Percentiles rank a stretch among this genome's conserved stretches.
phyloP scores from a whole-genome alignment of 2,888 invertebrate species.

The Liopterus haemorrhoidalis region DNA sequence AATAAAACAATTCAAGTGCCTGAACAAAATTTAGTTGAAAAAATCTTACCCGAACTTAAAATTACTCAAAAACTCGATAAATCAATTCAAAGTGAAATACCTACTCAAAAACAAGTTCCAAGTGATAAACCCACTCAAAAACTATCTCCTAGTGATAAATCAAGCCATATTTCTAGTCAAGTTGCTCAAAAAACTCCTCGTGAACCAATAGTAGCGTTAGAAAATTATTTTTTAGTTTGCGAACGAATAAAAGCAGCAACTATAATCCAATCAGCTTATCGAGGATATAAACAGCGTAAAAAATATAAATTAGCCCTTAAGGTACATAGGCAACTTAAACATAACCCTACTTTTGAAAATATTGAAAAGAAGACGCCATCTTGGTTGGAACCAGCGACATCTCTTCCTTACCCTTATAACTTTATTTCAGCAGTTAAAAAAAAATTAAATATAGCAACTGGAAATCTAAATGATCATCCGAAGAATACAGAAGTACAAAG shows the following conservation, averaged over 20 bases:
- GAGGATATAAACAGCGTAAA: conserved; percentile 33
- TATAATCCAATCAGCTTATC: conserved; percentile 36
- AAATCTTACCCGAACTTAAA: too few relatives aligned
- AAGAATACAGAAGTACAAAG: conserved; percentile 36
- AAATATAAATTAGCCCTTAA: conserved; percentile 16
- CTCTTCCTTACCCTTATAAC: conserved; percentile 53
- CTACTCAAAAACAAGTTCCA: not conserved
- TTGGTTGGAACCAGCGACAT: conserved; percentile 43
- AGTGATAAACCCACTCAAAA: conserved; percentile 5
- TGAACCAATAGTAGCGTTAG: conserved; percentile 2
- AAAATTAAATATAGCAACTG: conserved; percentile 46
- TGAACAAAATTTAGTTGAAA: too few relatives aligned
- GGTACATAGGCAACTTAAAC: not conserved
- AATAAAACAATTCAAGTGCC: too few relatives aligned
- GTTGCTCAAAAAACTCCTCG: conserved; percentile 1
- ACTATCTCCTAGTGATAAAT: too few relatives aligned
- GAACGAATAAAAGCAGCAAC: conserved; percentile 27
- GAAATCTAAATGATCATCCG: conserved; percentile 29
- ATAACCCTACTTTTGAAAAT: conserved; percentile 2
- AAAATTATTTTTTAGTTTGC: conserved; percentile 1
- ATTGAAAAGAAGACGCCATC: conserved; percentile 30
- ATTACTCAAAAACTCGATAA: too few relatives aligned
- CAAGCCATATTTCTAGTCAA: too few relatives aligned
- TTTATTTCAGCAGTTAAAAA: conserved; percentile 55
- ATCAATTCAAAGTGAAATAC: too few relatives aligned